Evolutionary conservation across 2,113 vertebrate species (phyloP), one percentile per base, ranked within the genome.

Genomic region (Eulemur rufifrons): DNA sequence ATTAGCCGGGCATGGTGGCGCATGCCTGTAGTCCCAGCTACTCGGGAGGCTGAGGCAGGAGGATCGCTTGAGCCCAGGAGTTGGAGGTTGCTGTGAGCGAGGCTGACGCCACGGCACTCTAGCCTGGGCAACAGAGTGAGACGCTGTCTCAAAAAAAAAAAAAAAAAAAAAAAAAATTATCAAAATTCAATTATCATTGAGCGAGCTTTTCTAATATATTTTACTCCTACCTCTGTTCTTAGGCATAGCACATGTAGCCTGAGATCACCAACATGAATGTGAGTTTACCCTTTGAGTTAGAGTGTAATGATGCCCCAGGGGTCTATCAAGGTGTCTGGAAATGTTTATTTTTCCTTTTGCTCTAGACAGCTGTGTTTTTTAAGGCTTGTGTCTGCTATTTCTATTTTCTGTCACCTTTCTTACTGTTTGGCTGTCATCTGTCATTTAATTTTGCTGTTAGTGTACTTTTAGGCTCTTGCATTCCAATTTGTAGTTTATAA

Each of bases 401-500:
- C 92, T 90, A 86, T 86, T 95, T 97, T 95, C 78, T 97, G 76
- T 94, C 89, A 93, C 86, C 63, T 95, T 95, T 93, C 34, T 82
- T 93, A 74, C 8, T 91, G 89, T 76, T 91, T 69, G 39, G 39
- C 42, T 96, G 96, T 97, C 95, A 95, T 89, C 86, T 93, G 95
- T 97, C 93, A 78, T 71, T 95, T 92, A 93, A 86, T 96, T 91
- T 97, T 96, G 91, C 74, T 89, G 42, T 76, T 84, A 84, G 56
- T 96, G 86, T 61, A 69, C 47, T 96, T 95, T 95, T 95, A 89
- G 86, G 92, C 69, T 73, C 68, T 61, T 95, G 50, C 39, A 73
- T 94, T 95, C 50, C 59, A 97, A 96, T 96, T 89, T 91, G 82
- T 94, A 95, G 63, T 89, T 95, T 96, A 71, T 86, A 92, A 96